These are phyloP conservation scores for Amniataba percoides DNA, from an alignment of 2,797 vertebrate genomes.

Conservation along the genomic window DNA sequence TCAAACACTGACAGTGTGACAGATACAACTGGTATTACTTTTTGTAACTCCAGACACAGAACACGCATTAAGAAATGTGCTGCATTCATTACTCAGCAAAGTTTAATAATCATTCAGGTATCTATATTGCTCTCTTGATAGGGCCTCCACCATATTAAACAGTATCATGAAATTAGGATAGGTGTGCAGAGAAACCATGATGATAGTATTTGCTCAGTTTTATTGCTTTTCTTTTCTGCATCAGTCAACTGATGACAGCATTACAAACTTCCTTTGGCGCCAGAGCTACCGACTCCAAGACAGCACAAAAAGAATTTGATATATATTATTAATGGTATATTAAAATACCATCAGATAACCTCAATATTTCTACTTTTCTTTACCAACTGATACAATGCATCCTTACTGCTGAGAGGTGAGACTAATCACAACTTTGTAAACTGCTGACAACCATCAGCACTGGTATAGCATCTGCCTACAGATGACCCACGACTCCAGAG, in stretches of 20 bases:
- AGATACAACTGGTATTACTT: background rate
- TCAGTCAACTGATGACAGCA: background rate
- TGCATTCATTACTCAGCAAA: background rate
- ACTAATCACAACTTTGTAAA: background rate
- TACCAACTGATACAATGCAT: background rate
- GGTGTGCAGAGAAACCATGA: background rate
- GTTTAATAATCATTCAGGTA: background rate
- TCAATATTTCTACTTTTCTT: background rate
- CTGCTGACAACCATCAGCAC: background rate
- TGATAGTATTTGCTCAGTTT: background rate
- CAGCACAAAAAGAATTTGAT: background rate
- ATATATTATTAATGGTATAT: no score
- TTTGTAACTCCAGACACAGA: background rate
- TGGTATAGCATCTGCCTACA: background rate
- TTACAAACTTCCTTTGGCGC: background rate
- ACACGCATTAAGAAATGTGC: background rate
- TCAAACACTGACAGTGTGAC: background rate
- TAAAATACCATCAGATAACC: background rate
- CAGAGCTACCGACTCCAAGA: background rate
- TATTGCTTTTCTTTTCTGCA: constrained; percentile 3
- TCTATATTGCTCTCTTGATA: constrained; percentile 1
- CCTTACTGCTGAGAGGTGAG: background rate
- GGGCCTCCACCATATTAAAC: background rate
- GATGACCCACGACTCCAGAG: constrained; percentile 9
- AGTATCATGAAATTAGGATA: background rate